Evolutionary conservation across 2,113 vertebrate species (phyloP).

Genomic region (Struthidea cinerea): DNA sequence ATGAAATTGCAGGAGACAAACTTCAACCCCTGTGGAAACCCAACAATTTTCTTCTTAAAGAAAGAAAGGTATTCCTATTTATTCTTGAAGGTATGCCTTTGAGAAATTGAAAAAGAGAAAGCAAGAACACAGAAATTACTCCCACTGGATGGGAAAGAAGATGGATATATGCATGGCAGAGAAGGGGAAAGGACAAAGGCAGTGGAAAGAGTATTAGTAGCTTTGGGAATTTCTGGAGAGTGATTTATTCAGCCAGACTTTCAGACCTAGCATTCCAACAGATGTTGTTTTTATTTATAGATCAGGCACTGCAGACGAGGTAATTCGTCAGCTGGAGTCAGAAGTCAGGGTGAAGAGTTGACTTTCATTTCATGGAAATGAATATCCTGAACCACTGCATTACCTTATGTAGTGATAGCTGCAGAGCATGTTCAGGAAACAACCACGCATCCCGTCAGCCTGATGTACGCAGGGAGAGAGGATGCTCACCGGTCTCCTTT

Average conservation of each 20-base stretch:
- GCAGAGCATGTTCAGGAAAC: background rate
- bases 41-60: background rate
- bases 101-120: background rate
- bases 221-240: constrained; percentile 15
- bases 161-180: background rate
- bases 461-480: background rate
- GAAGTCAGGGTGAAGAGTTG: background rate
- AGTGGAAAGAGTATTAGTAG: background rate
- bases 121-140: background rate
- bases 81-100: background rate
- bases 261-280: constrained; percentile 13
- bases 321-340: constrained; percentile 34
- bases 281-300: constrained; percentile 54
- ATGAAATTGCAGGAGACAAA: background rate
- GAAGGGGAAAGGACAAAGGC: background rate
- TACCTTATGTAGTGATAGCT: background rate
- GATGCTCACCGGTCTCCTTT: background rate
- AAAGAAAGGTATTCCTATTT: background rate
- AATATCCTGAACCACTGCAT: background rate
- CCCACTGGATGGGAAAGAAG: background rate
- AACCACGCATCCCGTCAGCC: background rate
- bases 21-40: background rate
- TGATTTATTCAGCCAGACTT: constrained; percentile 31
- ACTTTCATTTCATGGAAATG: background rate
- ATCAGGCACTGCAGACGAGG: background rate